These are phyloP conservation scores for Hyles euphorbiae DNA, from an alignment of 1,140 invertebrate genomes.

Conservation along the genomic window DNA sequence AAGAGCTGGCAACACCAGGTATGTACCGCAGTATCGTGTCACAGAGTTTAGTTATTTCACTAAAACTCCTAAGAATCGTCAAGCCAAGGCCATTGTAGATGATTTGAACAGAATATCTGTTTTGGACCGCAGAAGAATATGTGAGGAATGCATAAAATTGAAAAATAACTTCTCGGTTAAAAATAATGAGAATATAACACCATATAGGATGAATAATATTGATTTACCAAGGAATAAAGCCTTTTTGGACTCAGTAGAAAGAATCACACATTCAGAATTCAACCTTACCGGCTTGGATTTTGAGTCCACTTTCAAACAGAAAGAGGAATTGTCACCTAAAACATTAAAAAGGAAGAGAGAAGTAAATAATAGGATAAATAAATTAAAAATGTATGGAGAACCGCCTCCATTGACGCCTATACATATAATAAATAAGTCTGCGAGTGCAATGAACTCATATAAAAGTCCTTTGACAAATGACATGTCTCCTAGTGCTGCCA, in stretches of 20 bases:
- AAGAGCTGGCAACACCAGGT: conserved; percentile 52
- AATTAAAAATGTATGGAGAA: conserved; percentile 66
- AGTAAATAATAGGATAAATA: conserved; percentile 55
- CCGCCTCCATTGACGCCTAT: conserved; percentile 59
- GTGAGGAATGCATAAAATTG: conserved; percentile 38
- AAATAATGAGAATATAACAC: conserved; percentile 43
- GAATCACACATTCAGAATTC: conserved; percentile 31
- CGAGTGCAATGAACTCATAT: conserved; percentile 41
- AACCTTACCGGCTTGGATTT: conserved; percentile 58
- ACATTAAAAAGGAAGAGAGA: conserved; percentile 39
- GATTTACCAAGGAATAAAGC: conserved; percentile 47
- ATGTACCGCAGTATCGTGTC: conserved; percentile 51
- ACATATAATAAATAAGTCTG: conserved; percentile 55
- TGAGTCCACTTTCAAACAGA: conserved; percentile 56
- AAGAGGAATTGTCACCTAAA: conserved; percentile 37
- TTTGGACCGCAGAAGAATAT: conserved; percentile 45
- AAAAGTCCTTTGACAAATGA: conserved; percentile 51
- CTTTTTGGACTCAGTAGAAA: conserved; percentile 37
- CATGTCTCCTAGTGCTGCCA: conserved; percentile 28
- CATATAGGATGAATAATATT: conserved; percentile 47
- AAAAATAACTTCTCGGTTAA: conserved; percentile 42
- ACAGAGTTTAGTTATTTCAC: conserved; percentile 62
- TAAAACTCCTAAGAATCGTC: conserved; percentile 50
- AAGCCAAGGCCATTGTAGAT: conserved; percentile 29
- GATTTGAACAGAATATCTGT: conserved; percentile 32